Evolutionary conservation across 2,797 vertebrate species (phyloP).

Genomic region (Helostoma temminkii): DNA sequence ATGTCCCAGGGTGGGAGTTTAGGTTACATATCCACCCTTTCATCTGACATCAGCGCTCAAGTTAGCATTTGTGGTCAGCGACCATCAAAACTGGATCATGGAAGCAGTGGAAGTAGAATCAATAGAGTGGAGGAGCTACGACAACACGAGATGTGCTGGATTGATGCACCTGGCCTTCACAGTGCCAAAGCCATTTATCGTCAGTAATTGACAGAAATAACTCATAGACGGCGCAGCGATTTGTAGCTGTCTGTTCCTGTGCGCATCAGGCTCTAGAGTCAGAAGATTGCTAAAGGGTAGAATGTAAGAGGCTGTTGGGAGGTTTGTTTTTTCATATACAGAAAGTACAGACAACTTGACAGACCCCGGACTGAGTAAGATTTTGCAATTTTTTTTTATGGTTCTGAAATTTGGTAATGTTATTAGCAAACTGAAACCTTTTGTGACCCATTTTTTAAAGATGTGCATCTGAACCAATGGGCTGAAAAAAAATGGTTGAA

Average conservation of each 20-base stretch:
- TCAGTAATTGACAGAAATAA: constrained; percentile 82
- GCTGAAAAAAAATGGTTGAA: not conserved
- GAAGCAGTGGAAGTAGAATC: constrained; percentile 69
- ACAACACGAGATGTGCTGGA: constrained; percentile 51
- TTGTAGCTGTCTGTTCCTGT: constrained; percentile 67
- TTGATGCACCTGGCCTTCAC: constrained; percentile 79
- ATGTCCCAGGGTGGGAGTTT: constrained; percentile 73
- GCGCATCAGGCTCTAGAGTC: constrained; percentile 44
- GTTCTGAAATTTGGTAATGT: constrained; percentile 17
- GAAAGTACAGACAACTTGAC: constrained; percentile 29
- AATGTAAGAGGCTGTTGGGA: constrained; percentile 37
- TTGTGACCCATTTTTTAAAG: not conserved
- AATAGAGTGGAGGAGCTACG: constrained; percentile 68
- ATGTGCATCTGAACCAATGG: not conserved
- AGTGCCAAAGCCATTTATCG: constrained; percentile 72
- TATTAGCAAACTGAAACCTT: constrained; percentile 3
- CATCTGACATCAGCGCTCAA: constrained; percentile 78
- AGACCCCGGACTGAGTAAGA: constrained; percentile 7
- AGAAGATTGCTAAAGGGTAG: constrained; percentile 56
- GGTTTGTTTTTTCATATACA: constrained; percentile 32
- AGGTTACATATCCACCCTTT: constrained; percentile 78
- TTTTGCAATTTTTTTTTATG: not conserved
- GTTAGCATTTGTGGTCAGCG: constrained; percentile 74
- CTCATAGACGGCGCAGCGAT: constrained; percentile 64
- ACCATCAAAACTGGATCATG: constrained; percentile 70